Evolutionary conservation across 2,888 invertebrate species (phyloP).

Genomic region (Leucoma salicis): DNA sequence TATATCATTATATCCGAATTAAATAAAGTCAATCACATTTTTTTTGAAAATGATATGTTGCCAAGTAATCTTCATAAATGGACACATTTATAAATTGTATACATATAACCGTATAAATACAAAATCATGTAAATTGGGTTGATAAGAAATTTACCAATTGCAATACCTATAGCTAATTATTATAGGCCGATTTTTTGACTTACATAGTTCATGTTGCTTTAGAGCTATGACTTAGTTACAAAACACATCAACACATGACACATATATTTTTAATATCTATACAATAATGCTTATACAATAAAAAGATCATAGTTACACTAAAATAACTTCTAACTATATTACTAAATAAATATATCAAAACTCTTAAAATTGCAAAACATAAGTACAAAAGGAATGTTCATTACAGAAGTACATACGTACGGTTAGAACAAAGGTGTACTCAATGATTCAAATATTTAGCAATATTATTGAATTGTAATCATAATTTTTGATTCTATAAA

Average conservation of each 20-base stretch:
- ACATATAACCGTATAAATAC: constrained; percentile 26
- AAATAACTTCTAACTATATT: too few relatives aligned
- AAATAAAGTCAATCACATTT: constrained; percentile 49
- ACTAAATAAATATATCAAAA: too few relatives aligned
- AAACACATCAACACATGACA: constrained; percentile 9
- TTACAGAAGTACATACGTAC: too few relatives aligned
- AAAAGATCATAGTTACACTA: neutral
- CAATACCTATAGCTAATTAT: constrained; percentile 26
- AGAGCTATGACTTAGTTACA: constrained; percentile 10
- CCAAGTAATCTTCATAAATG: constrained; percentile 45
- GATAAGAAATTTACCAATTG: constrained; percentile 40
- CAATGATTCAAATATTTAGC: too few relatives aligned
- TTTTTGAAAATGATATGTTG: constrained; percentile 69
- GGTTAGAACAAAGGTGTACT: too few relatives aligned
- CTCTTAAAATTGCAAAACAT: too few relatives aligned
- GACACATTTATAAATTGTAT: constrained; percentile 24
- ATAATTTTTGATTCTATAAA: too few relatives aligned
- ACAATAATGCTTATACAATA: neutral
- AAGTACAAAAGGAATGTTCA: too few relatives aligned
- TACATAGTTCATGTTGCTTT: constrained; percentile 11
- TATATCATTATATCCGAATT: constrained; percentile 37
- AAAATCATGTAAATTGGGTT: constrained; percentile 43
- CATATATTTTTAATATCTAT: neutral
- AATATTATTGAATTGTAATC: too few relatives aligned
- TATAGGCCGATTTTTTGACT: constrained; percentile 29